Evolutionary conservation across 2,888 invertebrate genomes (phyloP).

Genomic region (Ischnura elegans): DNA sequence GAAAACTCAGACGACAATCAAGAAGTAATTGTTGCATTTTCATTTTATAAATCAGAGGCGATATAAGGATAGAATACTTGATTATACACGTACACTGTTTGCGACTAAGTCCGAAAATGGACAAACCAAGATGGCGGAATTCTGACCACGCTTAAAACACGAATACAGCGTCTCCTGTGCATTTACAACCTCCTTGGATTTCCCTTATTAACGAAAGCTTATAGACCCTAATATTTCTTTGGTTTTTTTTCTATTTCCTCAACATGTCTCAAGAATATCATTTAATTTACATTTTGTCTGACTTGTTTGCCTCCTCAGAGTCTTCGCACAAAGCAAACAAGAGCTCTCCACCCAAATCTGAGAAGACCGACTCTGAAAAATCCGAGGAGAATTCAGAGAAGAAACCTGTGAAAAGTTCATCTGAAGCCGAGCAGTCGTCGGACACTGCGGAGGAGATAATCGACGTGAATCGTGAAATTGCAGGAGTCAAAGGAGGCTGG

Average conservation of each 20-base stretch:
- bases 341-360: background rate
- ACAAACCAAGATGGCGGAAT: no score
- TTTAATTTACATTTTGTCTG: background rate
- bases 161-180: no score
- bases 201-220: background rate
- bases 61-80: no score
- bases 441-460: background rate
- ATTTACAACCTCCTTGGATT: no score
- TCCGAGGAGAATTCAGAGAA: background rate
- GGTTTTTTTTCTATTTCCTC: background rate
- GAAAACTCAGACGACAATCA: no score
- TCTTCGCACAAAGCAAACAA: background rate
- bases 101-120: no score
- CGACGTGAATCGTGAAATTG: conserved; percentile 74
- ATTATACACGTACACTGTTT: no score
- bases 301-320: background rate
- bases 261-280: background rate
- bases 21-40: no score
- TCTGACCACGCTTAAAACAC: no score
- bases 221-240: no score
- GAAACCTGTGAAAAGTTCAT: background rate
- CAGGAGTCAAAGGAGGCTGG: conserved; percentile 80
- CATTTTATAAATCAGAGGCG: no score
- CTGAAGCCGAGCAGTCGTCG: background rate
- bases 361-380: background rate